These are phyloP conservation scores for Dicycla oo DNA, from an alignment of 2,888 invertebrate genomes.

Conservation along the genomic window DNA sequence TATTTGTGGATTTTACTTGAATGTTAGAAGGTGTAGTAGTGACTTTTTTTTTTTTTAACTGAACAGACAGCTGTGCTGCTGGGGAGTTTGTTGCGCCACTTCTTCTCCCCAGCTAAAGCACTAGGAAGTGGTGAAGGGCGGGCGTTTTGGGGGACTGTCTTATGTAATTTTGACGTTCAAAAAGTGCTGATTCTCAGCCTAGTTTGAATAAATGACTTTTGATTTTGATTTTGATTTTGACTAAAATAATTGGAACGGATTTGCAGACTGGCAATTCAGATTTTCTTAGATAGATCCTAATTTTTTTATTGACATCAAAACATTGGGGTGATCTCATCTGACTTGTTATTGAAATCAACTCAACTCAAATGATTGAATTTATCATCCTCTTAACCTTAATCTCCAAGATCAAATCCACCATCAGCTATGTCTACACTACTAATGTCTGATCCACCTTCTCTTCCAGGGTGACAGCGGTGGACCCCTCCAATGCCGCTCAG, in stretches of 20 bases:
- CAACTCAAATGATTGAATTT: neutral
- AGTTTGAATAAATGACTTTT: no score
- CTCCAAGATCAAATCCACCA: neutral
- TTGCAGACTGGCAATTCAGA: neutral
- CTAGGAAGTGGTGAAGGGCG: no score
- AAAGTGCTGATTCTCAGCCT: no score
- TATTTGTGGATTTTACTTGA: neutral
- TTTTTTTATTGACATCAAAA: neutral
- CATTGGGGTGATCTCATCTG: no score
- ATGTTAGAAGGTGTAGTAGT: neutral
- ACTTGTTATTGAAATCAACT: neutral
- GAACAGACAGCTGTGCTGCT: no score
- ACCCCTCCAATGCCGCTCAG: conserved; percentile 95
- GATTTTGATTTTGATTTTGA: no score
- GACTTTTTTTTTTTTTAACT: no score
- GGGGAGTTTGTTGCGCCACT: no score
- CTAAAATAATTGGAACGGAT: neutral
- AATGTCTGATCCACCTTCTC: neutral
- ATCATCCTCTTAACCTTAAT: neutral
- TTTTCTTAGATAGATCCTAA: neutral
- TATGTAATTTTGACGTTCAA: no score
- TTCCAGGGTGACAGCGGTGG: conserved; percentile 97
- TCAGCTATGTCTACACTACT: neutral
- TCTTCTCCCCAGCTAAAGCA: no score
- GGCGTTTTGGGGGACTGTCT: no score